These are phyloP conservation scores for Peromyscus leucopus DNA, from an alignment of 2,113 vertebrate genomes.

Conservation along the genomic window DNA sequence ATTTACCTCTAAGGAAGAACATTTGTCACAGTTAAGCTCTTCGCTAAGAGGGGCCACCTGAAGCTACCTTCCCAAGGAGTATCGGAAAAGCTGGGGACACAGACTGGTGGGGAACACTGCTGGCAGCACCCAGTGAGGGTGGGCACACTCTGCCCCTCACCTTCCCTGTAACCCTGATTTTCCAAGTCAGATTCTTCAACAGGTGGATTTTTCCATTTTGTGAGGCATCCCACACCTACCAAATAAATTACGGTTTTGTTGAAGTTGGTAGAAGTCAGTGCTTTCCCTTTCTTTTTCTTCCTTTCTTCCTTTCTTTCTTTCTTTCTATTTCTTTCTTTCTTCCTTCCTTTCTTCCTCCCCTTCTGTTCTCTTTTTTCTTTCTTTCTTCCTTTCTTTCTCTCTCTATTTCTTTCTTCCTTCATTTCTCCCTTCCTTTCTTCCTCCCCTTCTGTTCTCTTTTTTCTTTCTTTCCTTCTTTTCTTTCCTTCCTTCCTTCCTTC, in stretches of 20 bases:
- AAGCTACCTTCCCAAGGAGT: neutral
- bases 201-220: neutral
- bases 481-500: no score
- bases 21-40: neutral
- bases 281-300: neutral
- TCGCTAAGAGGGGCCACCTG: neutral
- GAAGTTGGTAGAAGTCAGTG: neutral
- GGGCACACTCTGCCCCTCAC: neutral
- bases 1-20: neutral
- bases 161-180: neutral
- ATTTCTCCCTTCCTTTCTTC: no score
- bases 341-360: no score
- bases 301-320: no score
- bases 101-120: fast-evolving
- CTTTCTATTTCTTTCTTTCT: no score
- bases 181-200: neutral
- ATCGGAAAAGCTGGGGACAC: neutral
- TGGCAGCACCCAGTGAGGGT: no score
- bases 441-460: no score
- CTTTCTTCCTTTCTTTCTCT: no score
- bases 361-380: no score
- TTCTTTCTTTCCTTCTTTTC: neutral
- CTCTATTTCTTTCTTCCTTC: neutral
- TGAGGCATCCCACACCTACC: neutral
- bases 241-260: neutral